Evolutionary conservation across 2,797 vertebrate species (phyloP), one percentile per base, ranked within the genome.

Genomic region (Pipistrellus pygmaeus): DNA sequence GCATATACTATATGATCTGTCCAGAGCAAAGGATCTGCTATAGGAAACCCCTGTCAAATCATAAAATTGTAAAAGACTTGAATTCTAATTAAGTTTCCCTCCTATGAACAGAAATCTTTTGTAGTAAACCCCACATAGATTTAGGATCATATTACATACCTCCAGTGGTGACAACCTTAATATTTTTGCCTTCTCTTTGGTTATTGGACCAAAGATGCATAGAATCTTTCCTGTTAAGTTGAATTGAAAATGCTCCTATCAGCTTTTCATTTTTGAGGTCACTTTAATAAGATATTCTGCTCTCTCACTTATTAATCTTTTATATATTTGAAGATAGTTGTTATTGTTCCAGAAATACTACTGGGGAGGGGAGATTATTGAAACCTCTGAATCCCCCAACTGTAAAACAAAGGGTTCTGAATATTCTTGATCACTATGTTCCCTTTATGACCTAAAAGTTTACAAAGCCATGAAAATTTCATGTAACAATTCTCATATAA

Each of bases 401-500:
- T 64, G 15, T 44, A 86, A 77, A 94, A 44, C 64, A 85, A 71
- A 20, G 46, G 85, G 12, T 11, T 71, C 48, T 91, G 60, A 91
- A 62, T 86, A 46, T 11, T 51, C 13, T 66, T 48, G 60, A 72
- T 94, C 77, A 82, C 60, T 57, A 15, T 41, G 8, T 20, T 93
- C 51, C 85, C 60, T 66, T 95, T 91, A 71, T 88, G 51, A 55
- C 30, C 64, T 48, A 69, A 81, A 88, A 51, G 38, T 73, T 21
- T 90, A 60, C 14, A 7, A 76, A 95, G 53, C 46, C 81, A 83
- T 68, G 86, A 90, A 75, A 87, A 91, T 64, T 51, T 96, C 92
- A 85, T 23, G 78, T 73, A 95, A 57, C 48, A 90, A 90, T 90
- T 92, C 73, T 94, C 78, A 72, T 95, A 90, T 88, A 81, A 94